Evolutionary conservation across 2,888 invertebrate genomes (phyloP), one percentile per base, ranked within the genome.

Genomic region (Temnothorax unifasciatus): DNA sequence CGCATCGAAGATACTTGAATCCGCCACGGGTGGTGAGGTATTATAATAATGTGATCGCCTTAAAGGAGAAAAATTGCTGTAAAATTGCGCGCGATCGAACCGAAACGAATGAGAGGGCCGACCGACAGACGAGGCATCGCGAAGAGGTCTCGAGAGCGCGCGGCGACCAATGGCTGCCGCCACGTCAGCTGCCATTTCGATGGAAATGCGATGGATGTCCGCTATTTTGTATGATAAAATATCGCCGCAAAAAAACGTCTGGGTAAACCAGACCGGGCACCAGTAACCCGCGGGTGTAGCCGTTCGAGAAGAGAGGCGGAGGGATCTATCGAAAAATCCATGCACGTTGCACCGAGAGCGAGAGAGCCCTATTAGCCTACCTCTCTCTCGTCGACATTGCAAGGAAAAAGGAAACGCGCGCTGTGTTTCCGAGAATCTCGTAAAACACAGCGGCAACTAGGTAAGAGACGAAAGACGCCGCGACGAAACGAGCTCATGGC

Each of bases 41-140:
- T 92, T 84, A 87, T 91, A 91, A 93, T 93, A 92, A 92, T 92
- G 91, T 92, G 93, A 94, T 94, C 93, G 90, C 89, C 90, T 87
- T 89, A 92, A 94, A 94, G 91, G 93, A 93, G 94, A 94, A 94
- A 94, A 94, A 94, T 94, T 94, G 93, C 92, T 94, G 94, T 93
- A 92, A 94, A 94, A 94, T 94, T 94, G 93, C 92, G 90, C 92
- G 90, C 88, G 92, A 93, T 93, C 91, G 89, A 92, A 91, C 89
- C 92, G 87, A 92, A 92, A 34, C 61, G 34, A 74, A 34, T 21
- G 41, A 85, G 25, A 66, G 83, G 75, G 66, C 52, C 68, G 74
- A 85, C 77, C 82, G 71, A 69, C 84, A 77, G 86, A 29, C 84
- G 82, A 85, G 87, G 84, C 85, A 85, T 84, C 81, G 85, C 83